Percentiles rank a stretch among this genome's conserved stretches.
Conservation (phyloP, 2,888 invertebrate species). For the Eupithecia tripunctaria region DNA sequence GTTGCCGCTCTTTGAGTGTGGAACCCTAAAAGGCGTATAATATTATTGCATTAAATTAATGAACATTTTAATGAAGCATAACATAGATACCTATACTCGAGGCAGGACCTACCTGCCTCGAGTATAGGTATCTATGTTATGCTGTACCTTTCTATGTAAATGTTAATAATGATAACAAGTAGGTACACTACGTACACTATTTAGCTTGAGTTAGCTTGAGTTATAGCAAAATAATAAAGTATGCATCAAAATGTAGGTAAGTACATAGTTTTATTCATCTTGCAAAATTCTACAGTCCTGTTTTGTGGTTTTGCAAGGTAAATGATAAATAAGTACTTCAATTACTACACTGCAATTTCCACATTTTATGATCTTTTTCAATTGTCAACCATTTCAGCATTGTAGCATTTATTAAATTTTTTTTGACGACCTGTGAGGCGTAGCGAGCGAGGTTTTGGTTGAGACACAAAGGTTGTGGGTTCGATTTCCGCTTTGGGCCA, state of each 20-base stretch:
- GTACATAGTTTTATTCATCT: not conserved
- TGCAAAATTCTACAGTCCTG: too few species aligned
- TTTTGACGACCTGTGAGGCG: not conserved
- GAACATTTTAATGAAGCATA: not conserved
- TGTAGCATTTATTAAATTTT: not conserved
- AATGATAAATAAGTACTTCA: not conserved
- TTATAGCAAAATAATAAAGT: not conserved
- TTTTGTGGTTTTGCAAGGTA: not conserved
- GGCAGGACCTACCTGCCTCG: not conserved
- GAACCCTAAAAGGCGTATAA: not conserved
- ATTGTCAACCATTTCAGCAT: not conserved
- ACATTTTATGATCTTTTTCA: not conserved
- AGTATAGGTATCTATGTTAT: not conserved
- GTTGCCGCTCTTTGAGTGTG: not conserved
- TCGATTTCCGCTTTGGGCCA: too few species aligned
- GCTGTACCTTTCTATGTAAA: not conserved
- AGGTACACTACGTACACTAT: too few species aligned
- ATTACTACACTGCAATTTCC: not conserved
- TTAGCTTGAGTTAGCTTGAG: too few species aligned
- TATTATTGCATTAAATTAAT: not conserved
- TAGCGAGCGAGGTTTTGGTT: too few species aligned
- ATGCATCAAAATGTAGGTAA: not conserved
- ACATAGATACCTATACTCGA: not conserved
- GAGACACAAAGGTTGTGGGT: too few species aligned
- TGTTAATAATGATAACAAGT: not conserved